Evolutionary conservation across 2,888 invertebrate species (phyloP), one percentile per base, ranked within the genome.

Genomic region (Plebejus melissa): DNA sequence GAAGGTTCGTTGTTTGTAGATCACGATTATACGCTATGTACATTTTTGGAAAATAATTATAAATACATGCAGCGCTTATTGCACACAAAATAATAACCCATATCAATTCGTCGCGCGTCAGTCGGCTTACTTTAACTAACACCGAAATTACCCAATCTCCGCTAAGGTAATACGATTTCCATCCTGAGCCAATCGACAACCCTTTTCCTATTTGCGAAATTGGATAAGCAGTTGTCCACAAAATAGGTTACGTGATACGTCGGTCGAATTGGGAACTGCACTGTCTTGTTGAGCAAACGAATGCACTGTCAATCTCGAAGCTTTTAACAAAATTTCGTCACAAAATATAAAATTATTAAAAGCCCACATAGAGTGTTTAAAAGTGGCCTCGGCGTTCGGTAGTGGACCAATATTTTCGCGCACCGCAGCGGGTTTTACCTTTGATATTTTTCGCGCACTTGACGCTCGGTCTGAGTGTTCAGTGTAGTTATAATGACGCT

Each of bases 401-500:
- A 72, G 54, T 54, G 54, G 72, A 72, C 50, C 72, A 72, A 72
- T 72, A 72, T 72, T 72, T 72, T 72, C 13, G 72, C 72, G 50
- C 28, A 32, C 32, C 72, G 72, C 71, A 28, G 71, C 71, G 41
- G 71, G 46, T 57, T 71, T 71, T 75, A 75, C 71, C 70, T 75
- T 75, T 75, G 75, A 75, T 71, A 71, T 75, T 75, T 75, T 74
- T 74, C 75, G 69, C 71, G 60, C 71, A 28, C 75, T 74, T 54
- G 58, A 50, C 71, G 60, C 58, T 71, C 70, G 69, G 74, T 69
- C 57, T 74, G 75, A 54, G 77, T 75, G 76, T 75, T 74, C 74
- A 54, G 77, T 75, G 76, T 75, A 46, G 75, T 70, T 74, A 80
- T 82, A 83, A 83, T 80, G 80, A 81, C 78, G 83, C 79, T 80